Conservation (phyloP, 2,797 vertebrate species). For the Oreonectes daqikongensis region DNA sequence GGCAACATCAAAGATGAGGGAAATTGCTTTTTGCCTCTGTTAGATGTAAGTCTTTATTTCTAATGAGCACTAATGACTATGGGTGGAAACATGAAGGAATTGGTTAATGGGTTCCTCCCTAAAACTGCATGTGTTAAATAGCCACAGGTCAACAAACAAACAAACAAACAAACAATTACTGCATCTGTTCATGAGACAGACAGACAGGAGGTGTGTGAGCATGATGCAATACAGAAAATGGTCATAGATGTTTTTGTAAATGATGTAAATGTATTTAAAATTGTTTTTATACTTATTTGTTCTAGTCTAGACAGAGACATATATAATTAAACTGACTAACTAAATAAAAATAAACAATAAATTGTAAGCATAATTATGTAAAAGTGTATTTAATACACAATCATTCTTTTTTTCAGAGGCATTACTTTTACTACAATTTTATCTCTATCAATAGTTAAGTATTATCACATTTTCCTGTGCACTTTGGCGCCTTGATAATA, state of each 20-base stretch:
- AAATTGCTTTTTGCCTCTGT: conserved; percentile 43
- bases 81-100: conserved; percentile 38
- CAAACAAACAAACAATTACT: conserved; percentile 38
- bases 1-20: conserved; percentile 51
- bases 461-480: conserved; percentile 12
- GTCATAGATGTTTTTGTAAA: not conserved
- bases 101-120: conserved; percentile 17
- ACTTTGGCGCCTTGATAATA: conserved; percentile 15
- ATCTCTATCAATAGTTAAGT: not conserved
- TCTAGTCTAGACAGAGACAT: too few relatives aligned
- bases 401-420: too few relatives aligned
- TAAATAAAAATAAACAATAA: too few relatives aligned
- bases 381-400: too few relatives aligned
- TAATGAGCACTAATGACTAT: conserved; percentile 50
- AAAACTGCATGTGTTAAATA: not conserved
- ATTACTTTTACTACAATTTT: too few relatives aligned
- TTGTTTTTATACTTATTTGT: not conserved
- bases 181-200: not conserved
- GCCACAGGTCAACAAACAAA: conserved; percentile 26
- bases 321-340: too few relatives aligned
- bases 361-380: not conserved
- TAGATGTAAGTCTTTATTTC: conserved; percentile 38
- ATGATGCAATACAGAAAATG: not conserved
- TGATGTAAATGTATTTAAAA: not conserved
- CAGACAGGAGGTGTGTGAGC: not conserved